Evolutionary conservation across 2,888 invertebrate species (phyloP).

Genomic region (Rhogogaster chlorosoma): DNA sequence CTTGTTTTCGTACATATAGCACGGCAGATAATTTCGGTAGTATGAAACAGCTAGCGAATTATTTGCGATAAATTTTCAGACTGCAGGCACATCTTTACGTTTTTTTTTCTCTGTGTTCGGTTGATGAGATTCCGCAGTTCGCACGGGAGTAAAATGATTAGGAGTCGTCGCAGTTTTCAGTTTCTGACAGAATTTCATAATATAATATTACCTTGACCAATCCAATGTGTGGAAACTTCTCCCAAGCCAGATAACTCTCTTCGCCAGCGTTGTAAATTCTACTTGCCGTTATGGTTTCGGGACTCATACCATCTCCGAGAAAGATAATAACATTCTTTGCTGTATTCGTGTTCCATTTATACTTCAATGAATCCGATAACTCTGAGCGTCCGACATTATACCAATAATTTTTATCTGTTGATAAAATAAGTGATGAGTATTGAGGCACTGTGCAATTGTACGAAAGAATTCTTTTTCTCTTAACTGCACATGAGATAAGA

Average conservation of each 20-base stretch:
- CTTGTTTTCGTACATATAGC: too few species aligned
- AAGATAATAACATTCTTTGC: constrained; percentile 93
- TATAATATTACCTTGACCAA: constrained; percentile 85
- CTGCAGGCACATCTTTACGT: too few species aligned
- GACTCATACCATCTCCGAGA: constrained; percentile 95
- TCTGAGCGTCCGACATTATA: constrained; percentile 73
- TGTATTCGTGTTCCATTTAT: constrained; percentile 81
- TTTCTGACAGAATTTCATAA: background rate
- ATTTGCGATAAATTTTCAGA: too few species aligned
- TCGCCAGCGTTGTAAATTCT: constrained; percentile 90
- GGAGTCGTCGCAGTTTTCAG: too few species aligned
- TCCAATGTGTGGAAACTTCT: constrained; percentile 90
- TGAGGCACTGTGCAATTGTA: background rate
- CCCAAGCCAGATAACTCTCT: constrained; percentile 86
- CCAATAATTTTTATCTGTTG: constrained; percentile 77
- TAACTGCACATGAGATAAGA: too few species aligned
- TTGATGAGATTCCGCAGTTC: too few species aligned
- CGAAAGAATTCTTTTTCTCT: too few species aligned
- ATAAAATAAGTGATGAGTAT: background rate
- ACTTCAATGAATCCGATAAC: constrained; percentile 80
- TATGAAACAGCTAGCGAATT: too few species aligned
- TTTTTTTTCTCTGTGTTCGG: background rate
- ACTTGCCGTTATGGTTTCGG: constrained; percentile 90
- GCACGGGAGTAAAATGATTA: too few species aligned
- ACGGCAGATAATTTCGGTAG: too few species aligned